Percentiles rank a stretch among this genome's conserved stretches.
Evolutionary conservation across 2,797 vertebrate species (phyloP).

Genomic region (Caiman crocodilus): DNA sequence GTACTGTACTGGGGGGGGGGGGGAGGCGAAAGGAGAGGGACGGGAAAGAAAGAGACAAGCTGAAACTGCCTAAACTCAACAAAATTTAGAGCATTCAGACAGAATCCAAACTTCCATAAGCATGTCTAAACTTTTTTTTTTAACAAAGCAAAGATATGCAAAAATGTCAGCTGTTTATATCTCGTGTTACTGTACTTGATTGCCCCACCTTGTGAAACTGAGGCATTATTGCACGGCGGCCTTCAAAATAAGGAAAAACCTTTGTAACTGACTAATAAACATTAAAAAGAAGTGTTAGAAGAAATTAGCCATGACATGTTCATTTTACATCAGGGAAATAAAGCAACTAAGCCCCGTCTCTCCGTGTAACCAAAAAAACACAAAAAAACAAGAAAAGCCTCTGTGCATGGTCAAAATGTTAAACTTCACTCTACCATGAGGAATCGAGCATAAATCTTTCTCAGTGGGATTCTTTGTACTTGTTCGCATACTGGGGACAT

Average conservation of each 20-base stretch:
- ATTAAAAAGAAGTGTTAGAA: neutral
- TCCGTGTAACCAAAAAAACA: neutral
- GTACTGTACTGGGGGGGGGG: neutral
- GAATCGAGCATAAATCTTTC: neutral
- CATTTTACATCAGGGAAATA: constrained; percentile 17
- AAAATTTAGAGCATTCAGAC: neutral
- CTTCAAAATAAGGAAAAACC: constrained; percentile 58
- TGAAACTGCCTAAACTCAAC: neutral
- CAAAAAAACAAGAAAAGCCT: neutral
- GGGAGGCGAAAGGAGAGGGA: neutral
- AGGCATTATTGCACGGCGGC: constrained; percentile 29
- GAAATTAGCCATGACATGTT: neutral
- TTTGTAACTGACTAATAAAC: constrained; percentile 40
- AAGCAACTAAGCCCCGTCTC: neutral
- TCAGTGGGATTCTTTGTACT: neutral
- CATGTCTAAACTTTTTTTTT: neutral
- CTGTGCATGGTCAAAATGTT: neutral
- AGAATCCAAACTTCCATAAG: neutral
- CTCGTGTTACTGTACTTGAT: constrained; percentile 43
- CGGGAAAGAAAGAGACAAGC: neutral
- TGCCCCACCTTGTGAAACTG: constrained; percentile 34
- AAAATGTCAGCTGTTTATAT: constrained; percentile 26
- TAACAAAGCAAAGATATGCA: neutral
- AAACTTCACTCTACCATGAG: neutral
- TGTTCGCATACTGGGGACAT: neutral